phyloP scores from a whole-genome alignment of 1,140 invertebrate species.

The Drosophila mojavensis region DNA sequence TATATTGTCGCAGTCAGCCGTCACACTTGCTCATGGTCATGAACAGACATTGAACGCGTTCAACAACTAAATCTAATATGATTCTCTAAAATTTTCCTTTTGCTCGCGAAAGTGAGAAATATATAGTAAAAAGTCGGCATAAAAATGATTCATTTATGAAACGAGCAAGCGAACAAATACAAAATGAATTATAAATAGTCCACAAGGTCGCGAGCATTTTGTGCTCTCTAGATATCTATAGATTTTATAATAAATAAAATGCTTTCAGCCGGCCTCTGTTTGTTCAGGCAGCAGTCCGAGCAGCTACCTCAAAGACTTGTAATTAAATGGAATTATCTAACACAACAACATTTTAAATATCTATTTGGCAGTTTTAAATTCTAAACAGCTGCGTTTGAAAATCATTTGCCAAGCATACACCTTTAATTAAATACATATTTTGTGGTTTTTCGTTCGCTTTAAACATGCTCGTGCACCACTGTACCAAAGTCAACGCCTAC shows the following conservation, averaged over 20 bases:
- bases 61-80: slow-evolving; percentile 51
- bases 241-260: slow-evolving; percentile 42
- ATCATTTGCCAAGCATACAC: no score
- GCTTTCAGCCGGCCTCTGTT: slow-evolving; percentile 15
- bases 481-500: slow-evolving; percentile 39
- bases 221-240: slow-evolving; percentile 40
- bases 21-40: slow-evolving; percentile 59
- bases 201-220: slow-evolving; percentile 63
- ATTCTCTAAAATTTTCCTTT: slow-evolving; percentile 40
- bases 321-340: slow-evolving; percentile 19
- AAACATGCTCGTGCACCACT: slow-evolving; percentile 48
- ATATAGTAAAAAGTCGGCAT: slow-evolving; percentile 24
- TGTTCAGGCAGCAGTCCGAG: neutral
- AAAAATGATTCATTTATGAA: slow-evolving; percentile 71
- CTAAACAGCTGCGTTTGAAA: neutral
- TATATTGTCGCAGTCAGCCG: slow-evolving; percentile 15
- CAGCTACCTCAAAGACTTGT: slow-evolving; percentile 36
- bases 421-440: neutral
- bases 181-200: slow-evolving; percentile 62
- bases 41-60: slow-evolving; percentile 70
- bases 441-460: slow-evolving; percentile 5
- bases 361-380: neutral
- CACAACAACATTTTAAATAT: neutral
- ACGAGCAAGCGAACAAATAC: slow-evolving; percentile 41
- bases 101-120: slow-evolving; percentile 60